Evolutionary conservation across 2,888 invertebrate genomes (phyloP), one percentile per base, ranked within the genome.

Genomic region (Polyommatus icarus): DNA sequence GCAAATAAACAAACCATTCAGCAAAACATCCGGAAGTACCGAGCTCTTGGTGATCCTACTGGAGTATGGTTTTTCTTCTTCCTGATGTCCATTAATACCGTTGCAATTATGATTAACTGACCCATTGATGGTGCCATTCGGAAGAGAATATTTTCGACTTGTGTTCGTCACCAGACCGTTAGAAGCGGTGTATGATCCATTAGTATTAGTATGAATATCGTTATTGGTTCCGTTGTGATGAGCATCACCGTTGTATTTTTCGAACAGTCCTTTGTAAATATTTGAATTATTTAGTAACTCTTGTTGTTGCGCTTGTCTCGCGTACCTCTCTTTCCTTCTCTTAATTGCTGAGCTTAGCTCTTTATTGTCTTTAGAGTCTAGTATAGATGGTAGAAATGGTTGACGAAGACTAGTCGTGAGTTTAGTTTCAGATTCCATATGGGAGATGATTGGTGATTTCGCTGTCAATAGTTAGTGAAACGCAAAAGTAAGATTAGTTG

Each of bases 291-390:
- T 92, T 10, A 92, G 83, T 80, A 93, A 84, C 90, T 97, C 97
- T 86, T 97, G 95, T 86, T 97, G 98, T 84, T 97, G 97, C 78
- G 97, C 96, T 87, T 98, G 98, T 80, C 98, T 95, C 83, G 98
- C 97, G 73, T 96, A 97, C 81, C 98, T 95, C 86, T 98, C 98
- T 80, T 98, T 95, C 80, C 98, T 95, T 83, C 97, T 95, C 84
- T 97, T 95, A 80, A 98, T 92, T 77, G 97, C 97, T 72, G 98
- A 97, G 46, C 96, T 98, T 46, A 98, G 96, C 83, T 97, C 98
- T 85, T 96, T 97, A 84, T 88, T 91, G 73, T 93, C 93, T 79
- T 91, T 92, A 77, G 88, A 89, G 61, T 92, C 91, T 80, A 87
- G 82, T 73, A 91, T 86, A 1, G 89, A 83, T 3, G 91, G 89